Conservation (phyloP, 2,113 vertebrate species). For the Burhinus oedicnemus region DNA sequence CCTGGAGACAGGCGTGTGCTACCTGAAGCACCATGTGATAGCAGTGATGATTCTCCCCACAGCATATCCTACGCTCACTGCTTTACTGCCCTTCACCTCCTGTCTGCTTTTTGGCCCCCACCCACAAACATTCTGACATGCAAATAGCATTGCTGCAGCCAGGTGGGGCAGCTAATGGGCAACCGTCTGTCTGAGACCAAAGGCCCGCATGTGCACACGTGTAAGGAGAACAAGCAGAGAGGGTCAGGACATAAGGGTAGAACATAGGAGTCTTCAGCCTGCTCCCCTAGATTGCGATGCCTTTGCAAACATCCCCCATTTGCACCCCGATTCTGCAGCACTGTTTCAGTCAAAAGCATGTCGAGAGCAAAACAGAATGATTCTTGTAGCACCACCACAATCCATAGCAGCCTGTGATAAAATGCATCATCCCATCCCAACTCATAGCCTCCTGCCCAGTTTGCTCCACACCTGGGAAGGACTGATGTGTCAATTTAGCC, state of each 20-base stretch:
- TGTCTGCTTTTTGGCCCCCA: neutral
- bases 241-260: neutral
- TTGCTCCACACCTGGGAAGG: neutral
- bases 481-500: neutral
- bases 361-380: neutral
- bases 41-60: neutral
- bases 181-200: neutral
- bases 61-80: neutral
- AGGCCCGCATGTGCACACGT: rapidly evolving
- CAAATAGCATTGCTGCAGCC: neutral
- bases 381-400: neutral
- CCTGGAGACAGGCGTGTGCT: neutral
- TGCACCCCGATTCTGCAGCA: neutral
- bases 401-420: neutral
- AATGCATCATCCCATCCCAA: neutral
- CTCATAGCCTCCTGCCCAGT: neutral
- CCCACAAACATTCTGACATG: neutral
- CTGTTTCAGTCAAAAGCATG: neutral
- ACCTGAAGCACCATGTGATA: rapidly evolving
- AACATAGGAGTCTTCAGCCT: neutral
- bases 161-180: neutral
- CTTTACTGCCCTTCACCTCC: neutral
- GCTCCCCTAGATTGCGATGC: rapidly evolving
- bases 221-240: neutral
- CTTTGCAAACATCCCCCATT: neutral